These are phyloP conservation scores for Dasysyrphus albostriatus DNA, from an alignment of 2,888 invertebrate genomes.

Conservation along the genomic window DNA sequence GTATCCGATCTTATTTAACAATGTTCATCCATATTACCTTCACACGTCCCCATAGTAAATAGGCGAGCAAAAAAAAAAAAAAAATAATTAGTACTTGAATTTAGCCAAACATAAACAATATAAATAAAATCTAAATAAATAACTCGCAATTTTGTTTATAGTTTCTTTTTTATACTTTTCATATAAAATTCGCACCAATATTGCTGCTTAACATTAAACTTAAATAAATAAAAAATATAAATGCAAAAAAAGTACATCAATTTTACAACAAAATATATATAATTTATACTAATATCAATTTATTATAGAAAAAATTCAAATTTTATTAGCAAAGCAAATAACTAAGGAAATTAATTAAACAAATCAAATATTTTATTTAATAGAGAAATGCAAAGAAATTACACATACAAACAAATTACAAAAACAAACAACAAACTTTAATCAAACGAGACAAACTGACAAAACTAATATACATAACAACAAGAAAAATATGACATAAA, in stretches of 20 bases:
- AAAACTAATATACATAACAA: conserved; percentile 65
- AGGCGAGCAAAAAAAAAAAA: conserved; percentile 26
- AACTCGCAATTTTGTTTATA: conserved; percentile 67
- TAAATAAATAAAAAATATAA: conserved; percentile 45
- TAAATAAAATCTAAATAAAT: conserved; percentile 39
- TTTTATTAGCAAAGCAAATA: conserved; percentile 74
- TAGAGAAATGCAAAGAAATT: conserved; percentile 73
- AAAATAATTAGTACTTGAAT: conserved; percentile 39
- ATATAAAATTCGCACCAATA: conserved; percentile 56
- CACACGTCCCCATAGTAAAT: conserved; percentile 1
- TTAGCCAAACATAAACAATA: conserved; percentile 50
- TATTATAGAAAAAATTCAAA: conserved; percentile 74
- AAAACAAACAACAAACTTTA: conserved; percentile 45
- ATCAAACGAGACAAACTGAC: conserved; percentile 71
- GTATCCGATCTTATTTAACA: not conserved
- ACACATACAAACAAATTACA: conserved; percentile 35
- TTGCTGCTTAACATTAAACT: conserved; percentile 59
- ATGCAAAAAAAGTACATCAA: conserved; percentile 58
- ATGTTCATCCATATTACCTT: not conserved
- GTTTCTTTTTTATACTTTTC: conserved; percentile 37
- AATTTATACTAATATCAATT: conserved; percentile 70
- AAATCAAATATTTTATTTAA: conserved; percentile 70
- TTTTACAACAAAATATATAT: conserved; percentile 59
- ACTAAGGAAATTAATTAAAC: conserved; percentile 53
- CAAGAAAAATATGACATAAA: conserved; percentile 61